Percentiles rank a stretch among this genome's conserved stretches.
Conservation (phyloP, 2,113 vertebrate species). For the Marmota flaviventris region DNA sequence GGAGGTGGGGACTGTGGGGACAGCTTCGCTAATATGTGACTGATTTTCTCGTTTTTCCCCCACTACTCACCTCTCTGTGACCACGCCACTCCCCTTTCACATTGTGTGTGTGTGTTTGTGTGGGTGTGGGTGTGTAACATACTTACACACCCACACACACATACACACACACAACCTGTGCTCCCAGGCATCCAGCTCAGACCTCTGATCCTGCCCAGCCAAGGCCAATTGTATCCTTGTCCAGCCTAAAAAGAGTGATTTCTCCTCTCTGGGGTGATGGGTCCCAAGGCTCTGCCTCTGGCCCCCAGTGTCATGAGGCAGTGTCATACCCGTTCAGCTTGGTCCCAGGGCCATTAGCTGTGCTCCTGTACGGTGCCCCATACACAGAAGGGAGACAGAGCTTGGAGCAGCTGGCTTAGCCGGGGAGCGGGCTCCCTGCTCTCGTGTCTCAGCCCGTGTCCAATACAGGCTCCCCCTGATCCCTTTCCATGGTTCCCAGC, state of each 20-base stretch:
- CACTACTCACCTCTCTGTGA: background rate
- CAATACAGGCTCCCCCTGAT: fast-evolving
- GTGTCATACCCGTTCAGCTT: background rate
- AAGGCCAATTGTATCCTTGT: background rate
- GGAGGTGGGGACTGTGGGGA: background rate
- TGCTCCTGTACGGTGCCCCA: background rate
- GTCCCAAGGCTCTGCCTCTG: background rate
- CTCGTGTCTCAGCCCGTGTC: background rate
- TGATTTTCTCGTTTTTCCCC: background rate
- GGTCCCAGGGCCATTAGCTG: background rate
- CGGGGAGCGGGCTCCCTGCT: fast-evolving
- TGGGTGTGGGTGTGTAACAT: no score
- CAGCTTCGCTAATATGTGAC: background rate
- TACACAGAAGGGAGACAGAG: background rate
- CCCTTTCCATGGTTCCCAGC: background rate
- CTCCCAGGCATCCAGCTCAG: fast-evolving
- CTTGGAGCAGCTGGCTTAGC: background rate
- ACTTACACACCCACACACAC: background rate
- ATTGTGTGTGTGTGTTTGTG: fast-evolving
- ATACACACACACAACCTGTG: fast-evolving
- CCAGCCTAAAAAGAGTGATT: background rate
- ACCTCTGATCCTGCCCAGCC: background rate
- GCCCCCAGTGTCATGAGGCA: background rate
- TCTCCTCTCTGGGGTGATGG: background rate
- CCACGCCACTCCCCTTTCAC: background rate